Conservation (phyloP, 2,888 invertebrate genomes). For the Amblyjoppa fuscipennis region DNA sequence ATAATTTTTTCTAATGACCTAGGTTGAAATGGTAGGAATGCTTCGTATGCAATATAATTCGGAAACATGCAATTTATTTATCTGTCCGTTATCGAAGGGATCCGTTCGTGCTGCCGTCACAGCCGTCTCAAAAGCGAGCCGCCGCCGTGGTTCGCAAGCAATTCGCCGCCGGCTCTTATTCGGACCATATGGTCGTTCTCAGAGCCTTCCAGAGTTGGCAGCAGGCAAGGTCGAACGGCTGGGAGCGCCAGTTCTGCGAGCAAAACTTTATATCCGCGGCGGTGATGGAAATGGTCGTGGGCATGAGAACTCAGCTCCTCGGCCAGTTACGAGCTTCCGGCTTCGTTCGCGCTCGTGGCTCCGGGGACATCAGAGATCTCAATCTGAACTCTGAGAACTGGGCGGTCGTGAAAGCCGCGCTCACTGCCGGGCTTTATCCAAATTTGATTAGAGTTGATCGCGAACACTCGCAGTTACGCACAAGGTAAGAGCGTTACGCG, state of each 20-base stretch:
- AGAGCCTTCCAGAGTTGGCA: constrained; percentile 92
- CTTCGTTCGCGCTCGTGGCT: constrained; percentile 89
- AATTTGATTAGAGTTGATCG: constrained; percentile 92
- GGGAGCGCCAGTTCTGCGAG: constrained; percentile 90
- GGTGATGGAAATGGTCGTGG: constrained; percentile 96
- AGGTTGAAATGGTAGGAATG: background rate
- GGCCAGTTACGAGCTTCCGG: constrained; percentile 92
- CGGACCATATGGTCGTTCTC: constrained; percentile 96
- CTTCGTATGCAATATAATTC: too few species aligned
- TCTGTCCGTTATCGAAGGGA: constrained; percentile 86
- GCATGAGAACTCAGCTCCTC: constrained; percentile 93
- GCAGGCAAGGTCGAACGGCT: constrained; percentile 87
- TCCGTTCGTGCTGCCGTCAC: constrained; percentile 92
- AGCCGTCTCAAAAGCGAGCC: constrained; percentile 89
- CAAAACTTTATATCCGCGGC: constrained; percentile 92
- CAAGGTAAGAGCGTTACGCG: constrained; percentile 86
- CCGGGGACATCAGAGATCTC: constrained; percentile 91
- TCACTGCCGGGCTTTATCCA: constrained; percentile 96
- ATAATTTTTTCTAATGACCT: background rate
- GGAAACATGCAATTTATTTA: background rate
- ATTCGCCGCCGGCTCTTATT: constrained; percentile 90
- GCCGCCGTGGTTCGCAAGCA: constrained; percentile 88
- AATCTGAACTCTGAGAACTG: constrained; percentile 94
- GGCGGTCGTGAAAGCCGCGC: constrained; percentile 96
- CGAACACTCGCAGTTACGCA: constrained; percentile 88